A percentile compares a stretch with the other conserved stretches of the same genome.
Conservation (phyloP, 2,888 invertebrate species). For the Synergus itoensis region DNA sequence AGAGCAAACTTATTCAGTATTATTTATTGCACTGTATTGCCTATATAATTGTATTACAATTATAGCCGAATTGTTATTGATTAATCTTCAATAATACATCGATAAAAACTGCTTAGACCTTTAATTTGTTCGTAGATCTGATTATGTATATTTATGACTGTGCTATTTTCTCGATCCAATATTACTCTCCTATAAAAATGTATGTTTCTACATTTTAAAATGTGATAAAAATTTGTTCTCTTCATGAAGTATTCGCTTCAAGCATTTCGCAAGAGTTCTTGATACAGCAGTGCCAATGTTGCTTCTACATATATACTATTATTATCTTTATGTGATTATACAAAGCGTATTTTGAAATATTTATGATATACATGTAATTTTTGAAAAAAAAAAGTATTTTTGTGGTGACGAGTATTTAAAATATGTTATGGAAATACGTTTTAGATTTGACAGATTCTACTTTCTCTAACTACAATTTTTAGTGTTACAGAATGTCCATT, state of each 20-base stretch:
- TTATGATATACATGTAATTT: background rate
- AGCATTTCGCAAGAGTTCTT: background rate
- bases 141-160: background rate
- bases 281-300: slow-evolving; percentile 13
- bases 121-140: too few relatives aligned
- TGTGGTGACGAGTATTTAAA: background rate
- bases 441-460: background rate
- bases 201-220: slow-evolving; percentile 37
- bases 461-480: slow-evolving; percentile 24
- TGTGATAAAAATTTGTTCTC: slow-evolving; percentile 21
- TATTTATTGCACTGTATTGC: background rate
- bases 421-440: slow-evolving; percentile 13
- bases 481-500: background rate
- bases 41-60: background rate
- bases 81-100: background rate
- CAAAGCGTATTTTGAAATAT: slow-evolving; percentile 5
- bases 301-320: background rate
- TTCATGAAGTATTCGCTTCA: background rate
- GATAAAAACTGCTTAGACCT: background rate
- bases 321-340: background rate
- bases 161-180: background rate
- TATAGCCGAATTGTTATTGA: background rate
- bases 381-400: background rate
- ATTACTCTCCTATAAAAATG: slow-evolving; percentile 17
- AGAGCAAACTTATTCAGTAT: background rate